A percentile compares a stretch with the other conserved stretches of the same genome.
These are phyloP conservation scores for Pteronotus mesoamericanus DNA, from an alignment of 2,797 vertebrate genomes.

Conservation along the genomic window DNA sequence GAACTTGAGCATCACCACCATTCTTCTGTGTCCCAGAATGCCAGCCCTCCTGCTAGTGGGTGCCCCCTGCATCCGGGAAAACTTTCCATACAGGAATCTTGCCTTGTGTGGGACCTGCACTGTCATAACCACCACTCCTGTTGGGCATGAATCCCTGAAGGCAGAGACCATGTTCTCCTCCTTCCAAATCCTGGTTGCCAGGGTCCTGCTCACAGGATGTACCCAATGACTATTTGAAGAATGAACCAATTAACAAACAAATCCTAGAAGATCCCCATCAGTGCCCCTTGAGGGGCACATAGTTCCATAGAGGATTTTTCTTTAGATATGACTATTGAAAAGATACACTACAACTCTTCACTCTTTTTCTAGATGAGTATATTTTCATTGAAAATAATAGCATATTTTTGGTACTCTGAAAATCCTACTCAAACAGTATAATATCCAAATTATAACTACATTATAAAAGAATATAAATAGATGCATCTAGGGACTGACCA, in stretches of 20 bases:
- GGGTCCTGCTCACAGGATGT: neutral
- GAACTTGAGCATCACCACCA: neutral
- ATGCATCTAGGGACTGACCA: neutral
- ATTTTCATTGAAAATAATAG: neutral
- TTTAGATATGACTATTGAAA: neutral
- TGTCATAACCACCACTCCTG: neutral
- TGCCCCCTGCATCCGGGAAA: neutral
- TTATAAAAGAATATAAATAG: neutral
- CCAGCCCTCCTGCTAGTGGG: neutral
- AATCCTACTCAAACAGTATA: neutral
- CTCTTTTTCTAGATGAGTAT: neutral
- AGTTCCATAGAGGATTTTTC: neutral
- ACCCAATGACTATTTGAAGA: neutral
- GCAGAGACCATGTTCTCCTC: neutral
- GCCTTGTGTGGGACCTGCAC: neutral
- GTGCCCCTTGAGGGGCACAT: neutral
- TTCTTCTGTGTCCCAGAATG: neutral
- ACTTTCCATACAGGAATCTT: neutral
- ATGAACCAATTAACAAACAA: neutral
- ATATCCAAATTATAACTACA: neutral
- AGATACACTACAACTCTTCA: neutral
- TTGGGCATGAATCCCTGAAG: neutral
- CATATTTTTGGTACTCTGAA: neutral
- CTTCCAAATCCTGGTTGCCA: neutral
- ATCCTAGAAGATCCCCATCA: neutral